phyloP scores from a whole-genome alignment of 2,797 vertebrate species.

The Tachyglossus aculeatus region DNA sequence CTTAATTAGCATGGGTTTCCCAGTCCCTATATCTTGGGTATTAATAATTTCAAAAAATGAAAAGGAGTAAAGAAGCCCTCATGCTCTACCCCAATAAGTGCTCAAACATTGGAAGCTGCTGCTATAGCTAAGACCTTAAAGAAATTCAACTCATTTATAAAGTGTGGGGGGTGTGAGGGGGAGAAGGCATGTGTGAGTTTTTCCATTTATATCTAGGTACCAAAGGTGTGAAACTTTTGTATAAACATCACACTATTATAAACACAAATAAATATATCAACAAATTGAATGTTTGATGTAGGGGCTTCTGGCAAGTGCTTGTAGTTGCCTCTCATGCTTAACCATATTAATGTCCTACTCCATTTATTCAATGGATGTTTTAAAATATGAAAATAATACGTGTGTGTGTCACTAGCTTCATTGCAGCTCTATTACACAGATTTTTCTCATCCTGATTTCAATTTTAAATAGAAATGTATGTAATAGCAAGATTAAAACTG shows the following conservation, averaged over 20 bases:
- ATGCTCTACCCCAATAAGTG: not conserved
- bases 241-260: not conserved
- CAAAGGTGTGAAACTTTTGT: not conserved
- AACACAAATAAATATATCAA: not conserved
- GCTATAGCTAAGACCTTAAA: not conserved
- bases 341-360: slow-evolving; percentile 12
- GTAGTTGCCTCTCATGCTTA: not conserved
- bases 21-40: not conserved
- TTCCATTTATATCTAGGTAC: not conserved
- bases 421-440: not conserved
- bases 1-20: not conserved
- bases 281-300: not conserved
- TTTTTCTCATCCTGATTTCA: slow-evolving; percentile 13
- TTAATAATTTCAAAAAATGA: not conserved
- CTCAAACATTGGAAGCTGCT: not conserved
- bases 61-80: not conserved
- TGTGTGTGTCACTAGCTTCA: not conserved
- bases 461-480: slow-evolving; percentile 28
- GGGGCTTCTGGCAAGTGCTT: not conserved
- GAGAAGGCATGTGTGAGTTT: not conserved
- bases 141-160: not conserved
- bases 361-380: not conserved
- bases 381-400: not conserved
- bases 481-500: slow-evolving; percentile 11
- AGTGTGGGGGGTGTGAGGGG: not conserved